These are phyloP conservation scores for Mesochorus sp. DNA, from an alignment of 2,888 invertebrate genomes.

Conservation along the genomic window DNA sequence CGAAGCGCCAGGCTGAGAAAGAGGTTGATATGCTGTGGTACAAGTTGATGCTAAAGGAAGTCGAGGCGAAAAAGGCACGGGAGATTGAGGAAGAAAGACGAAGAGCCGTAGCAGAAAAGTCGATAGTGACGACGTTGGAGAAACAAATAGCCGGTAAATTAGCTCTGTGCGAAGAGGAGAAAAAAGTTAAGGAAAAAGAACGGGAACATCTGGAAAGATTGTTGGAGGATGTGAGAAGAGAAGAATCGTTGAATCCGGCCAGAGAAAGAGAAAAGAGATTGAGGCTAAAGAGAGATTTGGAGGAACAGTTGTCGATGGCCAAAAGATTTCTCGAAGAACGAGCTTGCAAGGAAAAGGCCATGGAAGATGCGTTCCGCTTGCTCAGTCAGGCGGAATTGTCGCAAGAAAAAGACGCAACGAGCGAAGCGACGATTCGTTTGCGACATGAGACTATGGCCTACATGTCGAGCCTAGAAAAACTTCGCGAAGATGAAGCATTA, in stretches of 20 bases:
- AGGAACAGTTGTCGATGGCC: slow-evolving; percentile 70
- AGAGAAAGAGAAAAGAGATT: slow-evolving; percentile 66
- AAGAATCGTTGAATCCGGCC: slow-evolving; percentile 66
- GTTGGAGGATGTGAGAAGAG: slow-evolving; percentile 65
- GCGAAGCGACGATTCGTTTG: slow-evolving; percentile 64
- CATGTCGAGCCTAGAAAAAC: slow-evolving; percentile 70
- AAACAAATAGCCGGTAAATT: slow-evolving; percentile 72
- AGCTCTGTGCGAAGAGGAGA: slow-evolving; percentile 67
- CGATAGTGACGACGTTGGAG: slow-evolving; percentile 62
- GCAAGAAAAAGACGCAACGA: slow-evolving; percentile 62
- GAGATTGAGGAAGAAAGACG: slow-evolving; percentile 67
- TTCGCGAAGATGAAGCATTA: slow-evolving; percentile 66
- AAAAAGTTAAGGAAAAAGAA: slow-evolving; percentile 68
- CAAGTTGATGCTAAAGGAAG: slow-evolving; percentile 84
- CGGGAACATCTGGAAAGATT: slow-evolving; percentile 67
- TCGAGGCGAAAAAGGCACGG: slow-evolving; percentile 80
- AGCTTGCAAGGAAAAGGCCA: slow-evolving; percentile 67
- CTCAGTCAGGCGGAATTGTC: slow-evolving; percentile 67
- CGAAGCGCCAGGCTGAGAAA: slow-evolving; percentile 83
- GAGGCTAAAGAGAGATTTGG: slow-evolving; percentile 70
- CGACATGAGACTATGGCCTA: slow-evolving; percentile 73
- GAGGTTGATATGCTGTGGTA: slow-evolving; percentile 86
- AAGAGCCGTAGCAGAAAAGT: slow-evolving; percentile 51
- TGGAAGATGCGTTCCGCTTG: slow-evolving; percentile 64
- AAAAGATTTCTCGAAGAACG: slow-evolving; percentile 68